Conservation (phyloP, 2,888 invertebrate species). For the Balanococcus diminutus region DNA sequence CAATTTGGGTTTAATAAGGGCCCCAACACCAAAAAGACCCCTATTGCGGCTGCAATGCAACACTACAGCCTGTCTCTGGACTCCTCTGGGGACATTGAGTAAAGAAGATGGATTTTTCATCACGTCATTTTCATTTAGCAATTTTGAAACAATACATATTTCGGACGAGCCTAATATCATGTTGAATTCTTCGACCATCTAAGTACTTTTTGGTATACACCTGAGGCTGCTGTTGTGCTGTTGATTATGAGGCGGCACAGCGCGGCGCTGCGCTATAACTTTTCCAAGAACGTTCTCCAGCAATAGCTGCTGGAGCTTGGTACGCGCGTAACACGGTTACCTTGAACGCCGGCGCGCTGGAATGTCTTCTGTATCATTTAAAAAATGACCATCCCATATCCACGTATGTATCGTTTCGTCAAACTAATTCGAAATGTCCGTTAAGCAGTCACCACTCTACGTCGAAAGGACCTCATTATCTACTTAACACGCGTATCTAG, state of each 20-base stretch:
- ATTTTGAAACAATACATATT: no score
- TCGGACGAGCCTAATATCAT: no score
- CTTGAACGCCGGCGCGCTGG: constrained; percentile 18
- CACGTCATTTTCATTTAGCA: no score
- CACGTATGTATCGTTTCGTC: constrained; percentile 42
- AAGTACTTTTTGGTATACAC: no score
- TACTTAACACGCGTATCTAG: neutral
- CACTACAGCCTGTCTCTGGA: no score
- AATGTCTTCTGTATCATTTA: constrained; percentile 2
- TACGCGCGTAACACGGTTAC: constrained; percentile 32
- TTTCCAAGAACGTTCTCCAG: neutral
- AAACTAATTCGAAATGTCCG: constrained; percentile 29
- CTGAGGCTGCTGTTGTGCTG: neutral
- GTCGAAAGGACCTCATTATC: constrained; percentile 14
- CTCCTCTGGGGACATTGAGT: no score
- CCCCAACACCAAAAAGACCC: no score
- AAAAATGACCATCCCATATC: constrained; percentile 9
- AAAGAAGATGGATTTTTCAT: no score
- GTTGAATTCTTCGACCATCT: no score
- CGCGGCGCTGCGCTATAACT: neutral
- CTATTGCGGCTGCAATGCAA: no score
- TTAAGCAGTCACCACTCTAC: neutral
- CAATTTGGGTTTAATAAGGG: no score
- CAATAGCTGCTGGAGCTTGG: neutral
- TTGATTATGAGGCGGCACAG: neutral